phyloP scores from a whole-genome alignment of 2,113 vertebrate genomes.

The Nicator chloris region DNA sequence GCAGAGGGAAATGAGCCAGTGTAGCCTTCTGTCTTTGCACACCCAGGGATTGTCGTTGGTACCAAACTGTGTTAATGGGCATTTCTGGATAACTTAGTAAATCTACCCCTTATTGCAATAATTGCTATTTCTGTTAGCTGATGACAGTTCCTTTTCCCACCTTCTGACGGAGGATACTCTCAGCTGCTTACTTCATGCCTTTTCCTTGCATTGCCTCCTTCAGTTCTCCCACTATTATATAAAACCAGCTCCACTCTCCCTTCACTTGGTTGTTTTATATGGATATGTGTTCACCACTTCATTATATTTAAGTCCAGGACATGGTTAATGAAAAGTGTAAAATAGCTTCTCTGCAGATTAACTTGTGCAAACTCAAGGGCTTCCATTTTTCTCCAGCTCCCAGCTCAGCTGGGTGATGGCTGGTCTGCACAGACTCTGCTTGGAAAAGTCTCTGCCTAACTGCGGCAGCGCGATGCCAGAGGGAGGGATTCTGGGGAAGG shows the following conservation, averaged over 20 bases:
- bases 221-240: neutral
- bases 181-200: neutral
- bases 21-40: neutral
- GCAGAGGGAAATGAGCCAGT: rapidly evolving
- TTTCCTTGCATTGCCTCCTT: neutral
- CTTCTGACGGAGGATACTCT: neutral
- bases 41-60: neutral
- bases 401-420: neutral
- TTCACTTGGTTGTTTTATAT: rapidly evolving
- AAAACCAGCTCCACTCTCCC: neutral
- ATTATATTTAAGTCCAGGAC: neutral
- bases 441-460: neutral
- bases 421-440: neutral
- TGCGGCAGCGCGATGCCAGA: constrained; percentile 37
- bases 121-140: neutral
- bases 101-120: rapidly evolving
- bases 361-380: neutral
- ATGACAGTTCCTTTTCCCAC: neutral
- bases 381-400: neutral
- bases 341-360: neutral
- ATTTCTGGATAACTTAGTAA: neutral
- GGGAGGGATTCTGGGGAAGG: constrained; percentile 61
- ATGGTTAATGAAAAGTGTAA: neutral
- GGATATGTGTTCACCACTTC: neutral
- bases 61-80: neutral